Base-by-base conservation (phyloP, 2,113 vertebrate genomes). In the Salvelinus sp. region DNA sequence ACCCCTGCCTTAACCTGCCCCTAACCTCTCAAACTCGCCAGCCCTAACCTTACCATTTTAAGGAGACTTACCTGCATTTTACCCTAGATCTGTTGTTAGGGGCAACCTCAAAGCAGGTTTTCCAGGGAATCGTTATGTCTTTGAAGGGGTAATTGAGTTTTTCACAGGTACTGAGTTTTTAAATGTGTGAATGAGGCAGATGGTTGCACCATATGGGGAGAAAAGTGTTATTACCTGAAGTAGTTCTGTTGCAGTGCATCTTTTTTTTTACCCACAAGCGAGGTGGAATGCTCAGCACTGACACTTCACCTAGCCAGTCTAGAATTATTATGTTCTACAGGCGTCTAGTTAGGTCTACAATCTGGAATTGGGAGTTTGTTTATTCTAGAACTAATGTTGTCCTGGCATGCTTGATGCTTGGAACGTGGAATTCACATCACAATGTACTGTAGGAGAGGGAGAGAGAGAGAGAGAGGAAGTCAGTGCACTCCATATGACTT, bases 151-250 rank as follows among this genome's bases (percentile, higher is more conserved):
- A 57, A 87, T 82, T 74, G 22, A 48, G 62, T 75, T 75, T 54
- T 66, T 65, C 44, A 64, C 84, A 77, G 77, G 76, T 75, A 70
- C 77, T 79, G 28, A 73, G 79, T 23, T 81, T 81, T 73, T 73
- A 63, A 28, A 63, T 62, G 60, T 65, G 50, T 75, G 73, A 86
- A 65, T 60, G 54, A 84, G 80, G 88, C 92, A 94, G 91, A 91
- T 93, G 92, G 89, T 88, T 82, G 38, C 82, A 89, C 83, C 92
- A 93, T 93, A 92, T 93, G 91, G 90, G 90, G 79, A 80, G 74
- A 90, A 86, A 85, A 80, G 81, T 90, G 82, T 86, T 82, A 86
- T 84, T 82, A 83, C 86, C 81, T 89, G 82, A 82, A 62, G 18
- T n/a, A 62, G 7, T n/a, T 62, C 20, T 54, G 50, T 54, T 54